Conservation (phyloP, 2,888 invertebrate species). For the Micoletzkya japonica region DNA sequence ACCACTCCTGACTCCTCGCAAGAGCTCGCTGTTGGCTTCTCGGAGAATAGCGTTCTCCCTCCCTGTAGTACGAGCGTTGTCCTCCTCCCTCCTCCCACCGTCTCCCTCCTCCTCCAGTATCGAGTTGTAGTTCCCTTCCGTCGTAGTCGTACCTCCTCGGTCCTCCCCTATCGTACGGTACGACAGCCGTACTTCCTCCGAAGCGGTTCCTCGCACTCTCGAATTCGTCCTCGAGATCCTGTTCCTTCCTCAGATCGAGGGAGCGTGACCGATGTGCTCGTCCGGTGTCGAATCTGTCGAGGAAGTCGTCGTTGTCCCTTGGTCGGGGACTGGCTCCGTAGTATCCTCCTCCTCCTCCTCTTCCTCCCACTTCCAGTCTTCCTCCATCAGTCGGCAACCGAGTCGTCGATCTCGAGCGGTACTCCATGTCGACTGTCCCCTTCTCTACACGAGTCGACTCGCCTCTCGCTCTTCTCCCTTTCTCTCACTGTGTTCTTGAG, state of each 20-base stretch:
- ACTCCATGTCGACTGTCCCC: too few relatives aligned
- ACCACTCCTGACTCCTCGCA: constrained; percentile 30
- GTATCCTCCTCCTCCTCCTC: not conserved
- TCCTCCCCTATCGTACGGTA: constrained; percentile 15
- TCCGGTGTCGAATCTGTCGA: constrained; percentile 25
- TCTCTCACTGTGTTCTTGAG: not conserved
- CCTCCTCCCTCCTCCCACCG: constrained; percentile 17
- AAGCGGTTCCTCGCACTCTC: constrained; percentile 18
- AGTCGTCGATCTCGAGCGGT: constrained; percentile 24
- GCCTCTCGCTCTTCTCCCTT: not conserved
- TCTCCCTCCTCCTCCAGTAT: not conserved
- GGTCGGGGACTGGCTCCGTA: constrained; percentile 14
- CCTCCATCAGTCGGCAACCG: constrained; percentile 10
- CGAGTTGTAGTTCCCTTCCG: not conserved
- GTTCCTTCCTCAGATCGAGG: constrained; percentile 21
- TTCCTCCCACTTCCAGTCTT: too few relatives aligned
- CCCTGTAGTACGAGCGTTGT: not conserved
- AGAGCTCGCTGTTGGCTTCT: not conserved
- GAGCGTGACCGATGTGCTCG: constrained; percentile 24
- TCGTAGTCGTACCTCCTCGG: constrained; percentile 21
- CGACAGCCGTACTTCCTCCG: constrained; percentile 14
- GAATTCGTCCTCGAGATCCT: constrained; percentile 25
- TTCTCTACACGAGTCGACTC: not conserved
- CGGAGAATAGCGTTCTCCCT: constrained; percentile 8
- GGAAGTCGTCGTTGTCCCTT: constrained; percentile 9